These are phyloP conservation scores for Nomia melanderi DNA, from an alignment of 1,140 invertebrate species.

Conservation along the genomic window DNA sequence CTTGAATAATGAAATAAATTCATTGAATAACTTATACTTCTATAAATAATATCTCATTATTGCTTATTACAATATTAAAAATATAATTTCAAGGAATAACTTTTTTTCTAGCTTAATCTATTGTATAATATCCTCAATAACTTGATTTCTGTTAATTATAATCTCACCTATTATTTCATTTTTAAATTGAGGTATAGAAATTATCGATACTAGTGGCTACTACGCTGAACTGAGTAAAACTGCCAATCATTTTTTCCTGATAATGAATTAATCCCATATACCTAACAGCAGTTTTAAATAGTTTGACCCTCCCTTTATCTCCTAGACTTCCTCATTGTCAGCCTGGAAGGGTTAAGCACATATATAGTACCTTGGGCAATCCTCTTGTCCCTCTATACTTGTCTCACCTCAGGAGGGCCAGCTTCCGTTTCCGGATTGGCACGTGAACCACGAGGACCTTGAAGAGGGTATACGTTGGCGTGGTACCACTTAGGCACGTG, in stretches of 20 bases:
- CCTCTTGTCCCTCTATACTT: conserved; percentile 53
- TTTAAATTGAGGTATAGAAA: no score
- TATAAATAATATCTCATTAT: no score
- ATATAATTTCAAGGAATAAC: no score
- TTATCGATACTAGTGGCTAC: no score
- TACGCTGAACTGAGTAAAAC: no score
- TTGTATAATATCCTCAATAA: no score
- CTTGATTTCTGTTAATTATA: no score
- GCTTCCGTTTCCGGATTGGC: conserved; percentile 79
- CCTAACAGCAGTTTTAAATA: conserved; percentile 66
- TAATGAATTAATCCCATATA: not conserved
- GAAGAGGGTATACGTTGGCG: conserved; percentile 69
- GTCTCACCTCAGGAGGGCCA: conserved; percentile 60
- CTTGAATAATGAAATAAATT: no score
- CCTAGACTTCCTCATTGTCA: conserved; percentile 19
- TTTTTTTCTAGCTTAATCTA: no score
- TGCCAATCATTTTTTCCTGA: not conserved
- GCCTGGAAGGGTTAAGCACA: conserved; percentile 77
- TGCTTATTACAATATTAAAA: no score
- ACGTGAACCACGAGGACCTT: conserved; percentile 66
- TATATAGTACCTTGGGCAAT: conserved; percentile 45
- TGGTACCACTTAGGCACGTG: conserved; percentile 77
- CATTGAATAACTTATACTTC: no score
- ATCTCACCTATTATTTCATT: no score
- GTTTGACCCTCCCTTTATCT: conserved; percentile 45